These are phyloP conservation scores for Ormyrus nitidulus DNA, from an alignment of 2,888 invertebrate genomes.

Conservation along the genomic window DNA sequence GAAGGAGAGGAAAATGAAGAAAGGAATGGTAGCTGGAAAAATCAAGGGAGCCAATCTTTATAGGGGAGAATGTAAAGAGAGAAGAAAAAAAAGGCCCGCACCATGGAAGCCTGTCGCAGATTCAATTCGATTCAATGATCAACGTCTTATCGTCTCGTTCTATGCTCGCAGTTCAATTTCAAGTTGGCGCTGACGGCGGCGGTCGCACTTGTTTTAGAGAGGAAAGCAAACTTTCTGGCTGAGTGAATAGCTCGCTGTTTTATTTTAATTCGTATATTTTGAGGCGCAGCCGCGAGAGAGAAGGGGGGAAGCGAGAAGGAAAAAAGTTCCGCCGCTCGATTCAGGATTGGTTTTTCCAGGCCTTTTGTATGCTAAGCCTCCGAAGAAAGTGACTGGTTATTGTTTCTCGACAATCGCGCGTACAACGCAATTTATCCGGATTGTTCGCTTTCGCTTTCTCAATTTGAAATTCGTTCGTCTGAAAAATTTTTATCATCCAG, in stretches of 20 bases:
- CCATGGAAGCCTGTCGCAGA: conserved; percentile 36
- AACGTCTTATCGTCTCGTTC: conserved; percentile 45
- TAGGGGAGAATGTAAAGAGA: background rate
- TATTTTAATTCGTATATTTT: conserved; percentile 42
- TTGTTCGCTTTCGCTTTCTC: no score
- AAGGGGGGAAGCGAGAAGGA: background rate
- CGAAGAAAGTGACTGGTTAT: conserved; percentile 32
- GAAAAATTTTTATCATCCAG: no score
- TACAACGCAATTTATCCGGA: background rate
- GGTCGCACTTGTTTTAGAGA: conserved; percentile 21
- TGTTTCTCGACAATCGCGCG: conserved; percentile 15
- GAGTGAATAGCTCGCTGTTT: conserved; percentile 3
- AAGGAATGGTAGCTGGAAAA: conserved; percentile 38
- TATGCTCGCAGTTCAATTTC: conserved; percentile 41
- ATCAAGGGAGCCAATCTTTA: conserved; percentile 42
- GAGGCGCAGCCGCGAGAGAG: background rate
- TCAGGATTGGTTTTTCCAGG: background rate
- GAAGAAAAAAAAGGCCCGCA: background rate
- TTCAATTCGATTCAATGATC: conserved; percentile 52
- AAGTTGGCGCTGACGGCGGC: conserved; percentile 32
- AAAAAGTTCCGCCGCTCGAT: conserved; percentile 9
- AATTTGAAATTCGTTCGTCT: no score
- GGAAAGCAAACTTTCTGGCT: conserved; percentile 42
- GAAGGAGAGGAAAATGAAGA: conserved; percentile 33
- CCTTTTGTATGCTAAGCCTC: background rate